phyloP scores from a whole-genome alignment of 2,113 vertebrate genomes.

The Tychaedon coryphoeus region DNA sequence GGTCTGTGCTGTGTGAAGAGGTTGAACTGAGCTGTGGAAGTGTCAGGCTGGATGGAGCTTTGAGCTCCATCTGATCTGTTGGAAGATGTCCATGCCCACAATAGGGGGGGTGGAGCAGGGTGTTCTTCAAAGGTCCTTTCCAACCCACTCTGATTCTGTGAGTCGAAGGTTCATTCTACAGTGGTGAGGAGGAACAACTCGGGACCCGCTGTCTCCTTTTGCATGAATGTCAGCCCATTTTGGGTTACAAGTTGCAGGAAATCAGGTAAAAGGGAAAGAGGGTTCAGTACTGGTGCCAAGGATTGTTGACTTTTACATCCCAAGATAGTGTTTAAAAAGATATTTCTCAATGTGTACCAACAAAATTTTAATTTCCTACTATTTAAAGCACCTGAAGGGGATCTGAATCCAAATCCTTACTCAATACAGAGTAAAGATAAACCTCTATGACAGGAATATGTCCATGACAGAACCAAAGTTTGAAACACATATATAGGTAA shows the following conservation, averaged over 20 bases:
- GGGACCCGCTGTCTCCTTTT: neutral
- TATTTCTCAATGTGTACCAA: neutral
- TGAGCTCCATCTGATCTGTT: neutral
- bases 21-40: neutral
- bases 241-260: neutral
- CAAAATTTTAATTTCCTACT: neutral
- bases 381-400: neutral
- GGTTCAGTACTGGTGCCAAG: neutral
- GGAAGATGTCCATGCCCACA: neutral
- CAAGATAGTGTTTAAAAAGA: neutral
- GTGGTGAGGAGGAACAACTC: neutral
- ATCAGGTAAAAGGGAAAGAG: neutral
- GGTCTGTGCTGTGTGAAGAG: neutral
- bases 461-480: neutral
- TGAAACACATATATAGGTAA: neutral
- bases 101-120: neutral
- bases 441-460: neutral
- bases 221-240: neutral
- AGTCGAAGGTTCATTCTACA: neutral
- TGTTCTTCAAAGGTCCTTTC: neutral
- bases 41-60: neutral
- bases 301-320: neutral
- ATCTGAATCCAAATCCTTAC: neutral
- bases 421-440: neutral
- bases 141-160: neutral